These are phyloP conservation scores for Melanaphis sacchari DNA, from an alignment of 1,140 invertebrate genomes.

Conservation along the genomic window DNA sequence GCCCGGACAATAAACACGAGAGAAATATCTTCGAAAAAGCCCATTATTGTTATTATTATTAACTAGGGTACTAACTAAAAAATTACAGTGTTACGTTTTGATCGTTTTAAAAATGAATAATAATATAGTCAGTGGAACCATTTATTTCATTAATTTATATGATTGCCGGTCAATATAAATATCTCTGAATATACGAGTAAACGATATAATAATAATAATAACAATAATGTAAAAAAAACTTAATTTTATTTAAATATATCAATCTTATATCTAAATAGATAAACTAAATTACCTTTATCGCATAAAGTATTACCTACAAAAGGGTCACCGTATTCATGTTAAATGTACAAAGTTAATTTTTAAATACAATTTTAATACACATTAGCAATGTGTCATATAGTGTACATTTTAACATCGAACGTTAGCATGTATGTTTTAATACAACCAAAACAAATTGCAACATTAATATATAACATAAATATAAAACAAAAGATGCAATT, in stretches of 20 bases:
- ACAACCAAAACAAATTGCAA: not conserved
- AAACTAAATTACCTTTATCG: not conserved
- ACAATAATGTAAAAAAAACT: not conserved
- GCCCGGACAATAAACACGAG: not conserved
- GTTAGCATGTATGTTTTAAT: not conserved
- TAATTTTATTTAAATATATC: not conserved
- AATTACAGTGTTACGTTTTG: not conserved
- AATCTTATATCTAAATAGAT: no score
- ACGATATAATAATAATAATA: not conserved
- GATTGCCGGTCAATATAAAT: not conserved
- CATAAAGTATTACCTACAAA: not conserved
- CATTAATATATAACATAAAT: not conserved
- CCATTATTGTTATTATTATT: conserved; percentile 21
- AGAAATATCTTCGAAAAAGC: not conserved
- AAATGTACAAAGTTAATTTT: not conserved
- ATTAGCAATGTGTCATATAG: not conserved
- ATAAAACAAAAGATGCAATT: not conserved
- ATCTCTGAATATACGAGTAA: not conserved
- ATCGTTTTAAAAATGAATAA: not conserved
- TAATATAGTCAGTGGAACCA: not conserved
- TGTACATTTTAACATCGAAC: not conserved
- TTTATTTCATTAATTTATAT: no score
- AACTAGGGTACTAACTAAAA: not conserved
- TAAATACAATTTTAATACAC: not conserved
- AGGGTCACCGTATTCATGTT: not conserved